Percentiles rank a stretch among this genome's conserved stretches.
Evolutionary conservation across 2,888 invertebrate species (phyloP).

Genomic region (Nemoura dubitans): DNA sequence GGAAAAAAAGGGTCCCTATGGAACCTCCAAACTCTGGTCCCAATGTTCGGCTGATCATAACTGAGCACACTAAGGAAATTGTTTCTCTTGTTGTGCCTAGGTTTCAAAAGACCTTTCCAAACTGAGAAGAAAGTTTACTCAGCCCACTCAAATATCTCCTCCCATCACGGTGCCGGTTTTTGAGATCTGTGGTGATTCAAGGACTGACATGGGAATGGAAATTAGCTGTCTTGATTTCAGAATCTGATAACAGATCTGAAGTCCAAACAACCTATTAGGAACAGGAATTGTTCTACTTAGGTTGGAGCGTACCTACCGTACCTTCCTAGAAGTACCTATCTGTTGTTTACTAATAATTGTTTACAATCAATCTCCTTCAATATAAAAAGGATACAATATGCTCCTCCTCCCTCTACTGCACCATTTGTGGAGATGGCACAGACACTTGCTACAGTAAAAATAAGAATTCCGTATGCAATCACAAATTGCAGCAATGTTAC

Average conservation of each 20-base stretch:
- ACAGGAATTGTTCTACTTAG: too few relatives aligned
- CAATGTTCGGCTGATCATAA: slow-evolving; percentile 98
- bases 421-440: slow-evolving; percentile 99
- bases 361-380: too few relatives aligned
- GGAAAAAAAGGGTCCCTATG: slow-evolving; percentile 96
- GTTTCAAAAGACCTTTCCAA: neutral
- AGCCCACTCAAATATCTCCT: neutral
- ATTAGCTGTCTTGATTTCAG: too few relatives aligned
- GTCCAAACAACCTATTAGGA: too few relatives aligned
- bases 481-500: slow-evolving; percentile 86
- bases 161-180: neutral
- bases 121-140: neutral
- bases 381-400: slow-evolving; percentile 91
- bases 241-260: too few relatives aligned
- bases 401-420: slow-evolving; percentile 98
- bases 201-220: neutral
- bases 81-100: too few relatives aligned
- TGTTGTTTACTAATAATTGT: too few relatives aligned
- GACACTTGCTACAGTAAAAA: slow-evolving; percentile 95
- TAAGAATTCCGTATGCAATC: slow-evolving; percentile 93
- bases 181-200: too few relatives aligned
- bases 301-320: too few relatives aligned
- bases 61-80: slow-evolving; percentile 63
- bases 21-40: slow-evolving; percentile 99
- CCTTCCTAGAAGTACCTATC: too few relatives aligned